phyloP scores from a whole-genome alignment of 2,888 invertebrate species.

The Acanthosepion esculentum region DNA sequence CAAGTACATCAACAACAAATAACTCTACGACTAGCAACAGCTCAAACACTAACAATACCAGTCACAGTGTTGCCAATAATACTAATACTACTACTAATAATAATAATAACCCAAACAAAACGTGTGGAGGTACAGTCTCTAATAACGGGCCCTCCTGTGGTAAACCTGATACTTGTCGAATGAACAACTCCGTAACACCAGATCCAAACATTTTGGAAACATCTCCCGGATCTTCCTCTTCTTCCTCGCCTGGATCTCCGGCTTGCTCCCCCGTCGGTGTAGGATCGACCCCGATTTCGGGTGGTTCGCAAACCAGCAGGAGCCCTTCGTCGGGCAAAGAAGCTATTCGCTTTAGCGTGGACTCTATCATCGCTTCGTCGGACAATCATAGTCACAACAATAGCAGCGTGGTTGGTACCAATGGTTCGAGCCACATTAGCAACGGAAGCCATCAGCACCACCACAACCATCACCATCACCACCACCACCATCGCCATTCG shows the following conservation, averaged over 20 bases:
- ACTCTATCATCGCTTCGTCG: conserved; percentile 45
- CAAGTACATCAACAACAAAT: not conserved
- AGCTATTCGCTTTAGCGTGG: conserved; percentile 44
- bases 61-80: not conserved
- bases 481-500: conserved; percentile 1
- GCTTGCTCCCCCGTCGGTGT: not conserved
- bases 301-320: not conserved
- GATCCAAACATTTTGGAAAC: not conserved
- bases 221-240: not conserved
- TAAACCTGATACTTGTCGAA: not conserved
- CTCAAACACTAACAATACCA: not conserved
- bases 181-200: not conserved
- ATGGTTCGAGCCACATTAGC: not conserved
- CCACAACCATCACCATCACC: not conserved
- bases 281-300: not conserved
- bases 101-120: not conserved
- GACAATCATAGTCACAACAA: not conserved
- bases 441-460: not conserved
- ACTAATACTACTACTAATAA: not conserved
- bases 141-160: not conserved
- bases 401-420: not conserved
- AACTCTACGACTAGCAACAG: not conserved
- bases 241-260: not conserved
- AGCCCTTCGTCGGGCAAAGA: conserved; percentile 39
- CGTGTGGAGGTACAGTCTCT: not conserved